Conservation (phyloP, 30 jellyfish, hydroid and myxozoan species). For the Rhopilema esculentum region DNA sequence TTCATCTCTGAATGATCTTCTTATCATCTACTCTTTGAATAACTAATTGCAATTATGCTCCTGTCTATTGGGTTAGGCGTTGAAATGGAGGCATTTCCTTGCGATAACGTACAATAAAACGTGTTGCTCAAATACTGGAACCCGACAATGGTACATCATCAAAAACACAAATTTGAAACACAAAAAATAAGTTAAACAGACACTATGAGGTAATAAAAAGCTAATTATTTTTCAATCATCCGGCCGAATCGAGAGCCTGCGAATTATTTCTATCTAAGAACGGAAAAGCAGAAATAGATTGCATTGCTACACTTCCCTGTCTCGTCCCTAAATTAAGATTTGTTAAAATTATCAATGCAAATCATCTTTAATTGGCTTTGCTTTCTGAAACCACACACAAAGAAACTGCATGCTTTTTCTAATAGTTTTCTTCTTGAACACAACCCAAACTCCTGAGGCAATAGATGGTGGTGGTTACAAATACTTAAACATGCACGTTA, state of each 20-base stretch:
- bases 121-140: too few species aligned
- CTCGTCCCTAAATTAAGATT: background rate
- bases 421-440: background rate
- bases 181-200: background rate
- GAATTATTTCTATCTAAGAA: background rate
- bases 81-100: background rate
- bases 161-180: background rate
- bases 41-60: background rate
- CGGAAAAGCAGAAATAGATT: background rate
- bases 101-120: background rate
- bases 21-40: background rate
- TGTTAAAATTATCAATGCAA: background rate
- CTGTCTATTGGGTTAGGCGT: background rate
- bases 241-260: background rate
- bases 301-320: background rate
- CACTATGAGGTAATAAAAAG: background rate
- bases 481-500: too few species aligned
- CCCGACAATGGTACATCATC: too few species aligned
- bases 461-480: background rate
- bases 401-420: background rate
- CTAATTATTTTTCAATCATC: background rate
- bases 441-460: background rate
- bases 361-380: background rate
- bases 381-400: background rate
- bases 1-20: background rate